A percentile compares a stretch with the other conserved stretches of the same genome.
Conservation (phyloP, 30 jellyfish, hydroid and myxozoan genomes). For the Sanderia malayensis region DNA sequence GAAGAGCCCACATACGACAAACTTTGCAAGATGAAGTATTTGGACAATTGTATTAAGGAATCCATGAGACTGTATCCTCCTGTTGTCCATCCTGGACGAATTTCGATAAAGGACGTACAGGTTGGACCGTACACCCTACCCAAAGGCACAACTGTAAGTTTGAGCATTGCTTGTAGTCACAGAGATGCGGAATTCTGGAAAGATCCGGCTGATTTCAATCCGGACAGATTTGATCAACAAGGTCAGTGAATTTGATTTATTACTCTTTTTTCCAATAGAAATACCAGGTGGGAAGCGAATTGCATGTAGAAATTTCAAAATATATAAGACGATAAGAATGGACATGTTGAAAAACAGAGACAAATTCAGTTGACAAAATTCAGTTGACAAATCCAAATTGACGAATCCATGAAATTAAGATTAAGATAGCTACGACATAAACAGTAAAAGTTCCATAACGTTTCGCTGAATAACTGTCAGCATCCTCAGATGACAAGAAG, state of each 20-base stretch:
- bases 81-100: slow-evolving; percentile 10
- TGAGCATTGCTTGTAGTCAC: neutral
- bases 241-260: neutral
- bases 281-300: too few species aligned
- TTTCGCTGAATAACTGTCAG: too few species aligned
- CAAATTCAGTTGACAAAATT: too few species aligned
- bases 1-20: neutral
- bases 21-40: slow-evolving; percentile 6
- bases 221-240: neutral
- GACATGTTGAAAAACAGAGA: too few species aligned
- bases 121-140: slow-evolving; percentile 6
- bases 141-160: neutral
- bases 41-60: slow-evolving; percentile 21
- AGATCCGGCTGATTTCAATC: neutral
- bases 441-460: too few species aligned
- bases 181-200: slow-evolving; percentile 14
- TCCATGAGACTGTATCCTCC: slow-evolving; percentile 27
- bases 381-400: too few species aligned
- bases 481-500: too few species aligned
- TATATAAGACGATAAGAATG: too few species aligned
- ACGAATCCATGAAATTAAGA: too few species aligned
- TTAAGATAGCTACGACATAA: too few species aligned
- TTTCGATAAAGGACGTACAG: neutral
- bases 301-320: too few species aligned
- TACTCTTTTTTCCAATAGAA: neutral